Evolutionary conservation across 1,140 invertebrate species (phyloP).

Genomic region (Dendroctonus valens): DNA sequence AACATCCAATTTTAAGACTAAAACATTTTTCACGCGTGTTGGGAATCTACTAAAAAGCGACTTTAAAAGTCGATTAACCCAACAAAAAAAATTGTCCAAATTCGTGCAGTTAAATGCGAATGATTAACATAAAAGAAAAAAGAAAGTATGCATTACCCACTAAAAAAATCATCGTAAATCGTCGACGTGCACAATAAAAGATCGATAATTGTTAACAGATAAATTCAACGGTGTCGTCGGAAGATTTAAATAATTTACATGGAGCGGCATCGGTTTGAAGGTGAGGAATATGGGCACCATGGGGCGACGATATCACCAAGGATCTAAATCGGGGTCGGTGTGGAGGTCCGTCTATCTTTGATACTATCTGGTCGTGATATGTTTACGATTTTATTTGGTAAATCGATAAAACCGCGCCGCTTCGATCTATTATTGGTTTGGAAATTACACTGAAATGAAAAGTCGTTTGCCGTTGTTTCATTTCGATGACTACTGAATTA

Average conservation of each 20-base stretch:
- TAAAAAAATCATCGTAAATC: too few relatives aligned
- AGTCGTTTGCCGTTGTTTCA: background rate
- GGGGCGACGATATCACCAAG: slow-evolving; percentile 15
- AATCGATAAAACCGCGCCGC: background rate
- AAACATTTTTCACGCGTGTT: too few relatives aligned
- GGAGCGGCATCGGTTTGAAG: slow-evolving; percentile 12
- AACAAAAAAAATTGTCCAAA: too few relatives aligned
- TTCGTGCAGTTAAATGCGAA: too few relatives aligned
- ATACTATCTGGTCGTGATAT: slow-evolving; percentile 17
- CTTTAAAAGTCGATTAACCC: too few relatives aligned
- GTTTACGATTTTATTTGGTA: slow-evolving; percentile 20
- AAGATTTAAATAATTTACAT: slow-evolving; percentile 14
- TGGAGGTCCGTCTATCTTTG: slow-evolving; percentile 17
- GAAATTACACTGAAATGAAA: background rate
- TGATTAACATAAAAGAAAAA: too few relatives aligned
- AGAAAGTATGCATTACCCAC: too few relatives aligned
- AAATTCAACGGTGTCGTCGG: too few relatives aligned
- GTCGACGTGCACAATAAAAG: too few relatives aligned
- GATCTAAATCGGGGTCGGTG: slow-evolving; percentile 23
- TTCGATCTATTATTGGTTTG: background rate
- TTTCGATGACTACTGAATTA: background rate
- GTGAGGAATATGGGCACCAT: slow-evolving; percentile 18
- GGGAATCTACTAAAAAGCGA: too few relatives aligned
- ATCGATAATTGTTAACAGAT: too few relatives aligned
- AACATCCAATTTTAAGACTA: too few relatives aligned